Percentiles rank a stretch among this genome's conserved stretches.
phyloP scores from a whole-genome alignment of 2,113 vertebrate genomes.

The Oreochromis spilurus region DNA sequence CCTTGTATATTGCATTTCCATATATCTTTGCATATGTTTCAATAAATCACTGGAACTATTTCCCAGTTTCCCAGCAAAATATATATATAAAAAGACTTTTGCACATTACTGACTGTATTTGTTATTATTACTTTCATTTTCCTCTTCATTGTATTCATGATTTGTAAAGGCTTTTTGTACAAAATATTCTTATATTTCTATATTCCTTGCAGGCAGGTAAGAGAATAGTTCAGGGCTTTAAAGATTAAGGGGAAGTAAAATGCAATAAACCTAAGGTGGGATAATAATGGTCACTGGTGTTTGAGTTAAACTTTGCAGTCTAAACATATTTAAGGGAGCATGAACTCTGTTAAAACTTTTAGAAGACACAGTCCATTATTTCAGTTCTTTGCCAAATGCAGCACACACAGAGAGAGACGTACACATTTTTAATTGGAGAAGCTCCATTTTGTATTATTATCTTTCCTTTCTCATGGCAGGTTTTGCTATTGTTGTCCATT shows the following conservation, averaged over 20 bases:
- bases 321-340: not conserved
- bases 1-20: not conserved
- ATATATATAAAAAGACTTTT: not conserved
- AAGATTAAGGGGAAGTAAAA: not conserved
- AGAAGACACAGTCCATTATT: not conserved
- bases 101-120: not conserved
- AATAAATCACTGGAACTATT: not conserved
- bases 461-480: not conserved
- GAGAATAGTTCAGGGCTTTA: not conserved
- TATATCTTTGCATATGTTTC: not conserved
- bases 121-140: not conserved
- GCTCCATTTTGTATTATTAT: not conserved
- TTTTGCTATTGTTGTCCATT: constrained; percentile 31
- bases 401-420: not conserved
- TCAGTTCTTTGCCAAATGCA: not conserved
- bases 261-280: not conserved
- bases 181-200: not conserved
- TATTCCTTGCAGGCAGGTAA: not conserved
- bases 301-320: not conserved
- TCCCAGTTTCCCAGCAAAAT: not conserved
- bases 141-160: not conserved
- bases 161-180: not conserved
- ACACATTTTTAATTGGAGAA: not conserved
- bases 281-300: not conserved
- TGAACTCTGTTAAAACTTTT: not conserved